Conservation (phyloP, 2,888 invertebrate genomes). For the Sthenelais limicola region DNA sequence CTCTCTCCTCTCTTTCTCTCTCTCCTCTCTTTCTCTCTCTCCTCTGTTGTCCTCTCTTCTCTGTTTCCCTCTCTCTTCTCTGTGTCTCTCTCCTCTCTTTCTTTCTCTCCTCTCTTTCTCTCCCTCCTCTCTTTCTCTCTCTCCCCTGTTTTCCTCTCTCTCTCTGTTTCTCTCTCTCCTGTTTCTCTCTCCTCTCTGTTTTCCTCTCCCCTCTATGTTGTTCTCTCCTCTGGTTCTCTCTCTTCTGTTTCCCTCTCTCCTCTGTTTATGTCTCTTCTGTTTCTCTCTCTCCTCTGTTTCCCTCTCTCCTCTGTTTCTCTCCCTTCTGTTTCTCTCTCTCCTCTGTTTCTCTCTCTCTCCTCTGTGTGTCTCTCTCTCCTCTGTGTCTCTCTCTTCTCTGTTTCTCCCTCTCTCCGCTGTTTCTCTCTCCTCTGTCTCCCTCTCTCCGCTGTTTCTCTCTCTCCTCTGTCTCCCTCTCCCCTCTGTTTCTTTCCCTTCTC, state of each 20-base stretch:
- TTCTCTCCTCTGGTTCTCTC: constrained; percentile 3
- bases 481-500: too few species aligned
- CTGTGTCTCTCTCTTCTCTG: background rate
- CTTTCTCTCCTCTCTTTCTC: background rate
- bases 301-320: background rate
- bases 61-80: background rate
- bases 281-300: background rate
- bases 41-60: background rate
- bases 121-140: background rate
- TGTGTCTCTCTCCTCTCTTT: background rate
- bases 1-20: background rate
- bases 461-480: too few species aligned
- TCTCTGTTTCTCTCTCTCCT: background rate
- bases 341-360: background rate
- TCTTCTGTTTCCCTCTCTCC: background rate
- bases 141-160: background rate
- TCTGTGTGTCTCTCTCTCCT: background rate
- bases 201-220: background rate
- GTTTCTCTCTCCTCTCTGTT: background rate
- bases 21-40: background rate
- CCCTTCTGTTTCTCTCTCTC: background rate
- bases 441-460: too few species aligned
- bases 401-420: background rate
- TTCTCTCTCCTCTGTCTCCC: too few species aligned
- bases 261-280: background rate